A percentile compares a stretch with the other conserved stretches of the same genome.
Evolutionary conservation across 2,113 vertebrate genomes (phyloP).

Genomic region (Notarius quadriscutis): DNA sequence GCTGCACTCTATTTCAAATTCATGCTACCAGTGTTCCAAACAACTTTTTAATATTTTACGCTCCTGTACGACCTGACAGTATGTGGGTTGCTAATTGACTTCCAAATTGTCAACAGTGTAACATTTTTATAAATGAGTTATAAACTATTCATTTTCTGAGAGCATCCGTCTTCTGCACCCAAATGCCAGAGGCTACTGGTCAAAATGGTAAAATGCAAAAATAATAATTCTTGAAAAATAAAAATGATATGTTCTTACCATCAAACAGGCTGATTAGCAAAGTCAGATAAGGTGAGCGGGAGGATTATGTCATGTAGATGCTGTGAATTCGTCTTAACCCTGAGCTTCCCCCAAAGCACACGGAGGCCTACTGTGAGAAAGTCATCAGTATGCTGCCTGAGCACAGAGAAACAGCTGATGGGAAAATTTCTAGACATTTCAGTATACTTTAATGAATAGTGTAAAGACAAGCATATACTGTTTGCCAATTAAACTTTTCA

Average conservation of each 20-base stretch:
- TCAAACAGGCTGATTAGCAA: background rate
- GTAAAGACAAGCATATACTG: background rate
- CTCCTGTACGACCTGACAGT: background rate
- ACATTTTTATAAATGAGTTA: background rate
- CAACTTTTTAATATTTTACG: background rate
- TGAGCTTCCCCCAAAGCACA: constrained; percentile 24
- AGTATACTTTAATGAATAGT: background rate
- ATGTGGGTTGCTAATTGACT: background rate
- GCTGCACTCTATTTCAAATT: background rate
- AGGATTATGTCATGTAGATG: constrained; percentile 31
- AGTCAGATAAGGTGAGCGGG: constrained; percentile 16
- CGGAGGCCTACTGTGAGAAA: constrained; percentile 21
- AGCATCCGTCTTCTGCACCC: background rate
- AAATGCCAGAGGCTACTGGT: background rate
- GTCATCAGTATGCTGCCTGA: background rate
- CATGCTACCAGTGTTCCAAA: background rate
- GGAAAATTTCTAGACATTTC: background rate
- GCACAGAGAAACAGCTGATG: background rate
- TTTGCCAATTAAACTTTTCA: no score
- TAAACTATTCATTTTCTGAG: background rate
- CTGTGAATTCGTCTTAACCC: constrained; percentile 17
- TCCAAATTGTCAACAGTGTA: background rate
- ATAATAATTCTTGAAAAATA: no score
- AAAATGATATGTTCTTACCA: no score
- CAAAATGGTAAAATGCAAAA: no score